phyloP scores from a whole-genome alignment of 1,140 invertebrate species.

The Scaptodrosophila lebanonensis region DNA sequence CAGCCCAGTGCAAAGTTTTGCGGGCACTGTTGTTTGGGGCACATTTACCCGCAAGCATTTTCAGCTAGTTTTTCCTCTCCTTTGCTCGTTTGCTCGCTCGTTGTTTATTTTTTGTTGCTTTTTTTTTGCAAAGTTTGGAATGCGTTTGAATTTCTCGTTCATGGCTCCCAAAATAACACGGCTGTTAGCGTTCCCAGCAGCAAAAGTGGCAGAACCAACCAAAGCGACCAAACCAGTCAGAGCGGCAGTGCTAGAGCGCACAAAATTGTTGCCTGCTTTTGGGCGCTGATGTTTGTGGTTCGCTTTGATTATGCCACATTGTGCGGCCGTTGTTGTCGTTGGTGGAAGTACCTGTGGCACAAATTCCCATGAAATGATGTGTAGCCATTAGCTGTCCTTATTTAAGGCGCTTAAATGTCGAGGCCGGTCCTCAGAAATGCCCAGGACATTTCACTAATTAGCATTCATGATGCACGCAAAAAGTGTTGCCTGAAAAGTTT shows the following conservation, averaged over 20 bases:
- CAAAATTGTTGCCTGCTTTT: constrained; percentile 46
- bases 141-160: too few species aligned
- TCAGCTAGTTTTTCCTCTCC: constrained; percentile 11
- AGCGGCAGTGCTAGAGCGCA: constrained; percentile 43
- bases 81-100: neutral
- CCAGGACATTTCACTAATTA: constrained; percentile 39
- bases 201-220: too few species aligned
- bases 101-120: constrained; percentile 6
- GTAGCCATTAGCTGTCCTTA: constrained; percentile 16
- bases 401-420: constrained; percentile 59
- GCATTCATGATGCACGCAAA: constrained; percentile 41
- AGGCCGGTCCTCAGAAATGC: neutral
- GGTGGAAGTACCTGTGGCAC: constrained; percentile 48
- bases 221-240: constrained; percentile 1
- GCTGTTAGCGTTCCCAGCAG: constrained; percentile 38
- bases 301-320: constrained; percentile 48
- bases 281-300: constrained; percentile 30
- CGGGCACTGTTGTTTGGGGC: too few species aligned
- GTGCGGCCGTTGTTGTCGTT: constrained; percentile 21
- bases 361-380: constrained; percentile 55
- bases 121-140: neutral
- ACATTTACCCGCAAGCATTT: constrained; percentile 16
- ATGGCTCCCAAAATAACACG: constrained; percentile 16
- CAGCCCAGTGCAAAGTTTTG: constrained; percentile 9
- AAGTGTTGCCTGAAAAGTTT: constrained; percentile 2